Percentiles rank a stretch among this genome's conserved stretches.
These are phyloP conservation scores for Hirundichthys speculiger DNA, from an alignment of 2,113 vertebrate genomes.

Conservation along the genomic window DNA sequence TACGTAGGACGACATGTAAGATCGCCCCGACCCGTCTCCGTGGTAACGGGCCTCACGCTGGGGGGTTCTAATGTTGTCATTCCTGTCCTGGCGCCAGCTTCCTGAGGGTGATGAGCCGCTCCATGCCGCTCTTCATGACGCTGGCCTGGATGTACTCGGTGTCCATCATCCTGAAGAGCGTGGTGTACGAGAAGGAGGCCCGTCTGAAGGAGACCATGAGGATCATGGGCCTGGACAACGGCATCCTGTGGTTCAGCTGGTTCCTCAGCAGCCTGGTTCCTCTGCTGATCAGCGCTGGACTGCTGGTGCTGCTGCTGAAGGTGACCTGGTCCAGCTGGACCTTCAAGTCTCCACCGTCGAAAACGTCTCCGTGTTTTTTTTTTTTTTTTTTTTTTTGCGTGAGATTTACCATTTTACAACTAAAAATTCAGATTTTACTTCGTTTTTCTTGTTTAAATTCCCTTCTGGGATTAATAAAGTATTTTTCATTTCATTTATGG, in stretches of 20 bases:
- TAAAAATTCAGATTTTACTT: too few relatives aligned
- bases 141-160: conserved; percentile 99
- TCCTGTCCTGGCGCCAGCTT: conserved; percentile 80
- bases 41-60: too few relatives aligned
- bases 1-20: conserved; percentile 98
- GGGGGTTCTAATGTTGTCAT: too few relatives aligned
- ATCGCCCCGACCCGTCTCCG: too few relatives aligned
- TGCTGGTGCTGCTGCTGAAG: conserved; percentile 94
- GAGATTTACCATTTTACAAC: too few relatives aligned
- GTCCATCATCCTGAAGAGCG: conserved; percentile 95
- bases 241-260: conserved; percentile 97
- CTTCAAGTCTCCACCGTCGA: too few relatives aligned
- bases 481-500: too few relatives aligned
- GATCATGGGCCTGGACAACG: conserved; percentile 94
- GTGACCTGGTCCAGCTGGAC: too few relatives aligned
- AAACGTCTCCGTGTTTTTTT: too few relatives aligned
- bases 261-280: conserved; percentile 96
- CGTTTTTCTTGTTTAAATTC: too few relatives aligned
- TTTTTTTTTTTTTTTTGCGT: too few relatives aligned
- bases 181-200: conserved; percentile 97
- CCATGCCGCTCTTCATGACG: conserved; percentile 98
- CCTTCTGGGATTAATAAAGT: too few relatives aligned
- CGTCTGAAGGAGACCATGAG: conserved; percentile 98
- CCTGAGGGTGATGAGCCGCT: conserved; percentile 93
- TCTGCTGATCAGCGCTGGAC: conserved; percentile 89